Evolutionary conservation across 1,140 invertebrate species (phyloP), one percentile per base, ranked within the genome.

Genomic region (Camponotus pennsylvanicus): DNA sequence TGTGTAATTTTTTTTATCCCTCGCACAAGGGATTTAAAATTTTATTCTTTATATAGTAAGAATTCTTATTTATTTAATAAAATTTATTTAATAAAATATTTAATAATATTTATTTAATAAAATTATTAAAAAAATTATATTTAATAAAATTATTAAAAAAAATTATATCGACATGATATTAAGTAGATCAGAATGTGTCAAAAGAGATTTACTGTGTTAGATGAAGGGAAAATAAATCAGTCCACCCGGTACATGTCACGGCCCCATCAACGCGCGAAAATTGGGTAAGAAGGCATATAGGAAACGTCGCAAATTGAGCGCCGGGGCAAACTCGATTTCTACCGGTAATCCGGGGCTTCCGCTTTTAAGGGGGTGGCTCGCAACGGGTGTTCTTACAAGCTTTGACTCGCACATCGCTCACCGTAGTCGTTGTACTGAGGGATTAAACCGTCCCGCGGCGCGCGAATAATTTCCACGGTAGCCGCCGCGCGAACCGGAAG

Each of bases 271-370:
- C 80, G 49, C 59, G 59, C 61, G 88, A 90, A 88, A 93, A 93
- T 92, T 87, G 91, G 92, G 86, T 94, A 95, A 95, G 94, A 94
- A 94, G 94, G 94, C 94, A 93, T 94, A 94, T 93, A 95, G 94
- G 95, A 95, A 95, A 92, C 93, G 92, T 92, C 92, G 94, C 92
- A 93, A 95, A 95, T 95, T 93, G 94, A 93, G 93, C 93, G 90
- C 92, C 90, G 86, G 89, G 89, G 92, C 88, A 92, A 94, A 94
- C 93, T 95, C 93, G 92, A 95, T 95, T 95, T 94, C 94, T 92
- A 88, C 92, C 93, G 93, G 92, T 94, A 94, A 94, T 94, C 91
- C 91, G 70, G 77, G 85, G 88, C 92, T 93, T 94, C 93, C 92
- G 92, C 86, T 93, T 91, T 91, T 86, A 92, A 91, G 92, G 92